Base-by-base conservation (phyloP, 2,113 vertebrate species). In the Saccopteryx bilineata region DNA sequence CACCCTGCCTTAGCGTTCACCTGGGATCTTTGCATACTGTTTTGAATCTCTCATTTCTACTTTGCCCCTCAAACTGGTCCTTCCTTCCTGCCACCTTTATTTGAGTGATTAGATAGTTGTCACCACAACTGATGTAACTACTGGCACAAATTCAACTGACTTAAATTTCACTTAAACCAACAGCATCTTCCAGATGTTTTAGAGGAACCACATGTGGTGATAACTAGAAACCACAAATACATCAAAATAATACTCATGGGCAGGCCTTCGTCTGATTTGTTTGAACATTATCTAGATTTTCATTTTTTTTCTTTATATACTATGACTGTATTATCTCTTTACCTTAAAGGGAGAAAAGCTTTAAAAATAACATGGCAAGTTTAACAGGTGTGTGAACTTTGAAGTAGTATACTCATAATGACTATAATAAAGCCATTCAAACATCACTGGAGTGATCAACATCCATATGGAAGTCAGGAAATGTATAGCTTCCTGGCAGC, bases 21-120 rank as follows among this genome's bases (percentile, higher is more conserved):
- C 93, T 94, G 71, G 89, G 90, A 46, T 84, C 96, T 90, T 95
- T 23, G 24, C 31, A 10, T 7, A 28, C 3, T 24, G 5, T 24
- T 80, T 46, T 60, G 14, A 90, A 65, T 90, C 91, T 96, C 84
- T 95, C 65, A 31, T 92, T 95, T 93, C 94, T 87, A 71, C 90
- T 93, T 46, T 31, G 61, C 81, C 31, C 93, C 48, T 79, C 66
- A 54, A 85, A 68, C 46, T 92, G 63, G 84, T 71, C 81, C 96
- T 96, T 98, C 96, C 96, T 97, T 97, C 96, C 96, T 97, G 96
- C 90, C 58, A 79, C 83, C 75, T 93, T 96, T 54, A 80, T 95
- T 81, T 72, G 88, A 90, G 75, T 46, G 80, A 89, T 93, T 76
- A 74, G 78, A 31, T 95, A 60, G 65, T 68, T 87, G 72, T 96